Evolutionary conservation across 2,888 invertebrate species (phyloP), one percentile per base, ranked within the genome.

Genomic region (Eudasyphora cyanicolor): DNA sequence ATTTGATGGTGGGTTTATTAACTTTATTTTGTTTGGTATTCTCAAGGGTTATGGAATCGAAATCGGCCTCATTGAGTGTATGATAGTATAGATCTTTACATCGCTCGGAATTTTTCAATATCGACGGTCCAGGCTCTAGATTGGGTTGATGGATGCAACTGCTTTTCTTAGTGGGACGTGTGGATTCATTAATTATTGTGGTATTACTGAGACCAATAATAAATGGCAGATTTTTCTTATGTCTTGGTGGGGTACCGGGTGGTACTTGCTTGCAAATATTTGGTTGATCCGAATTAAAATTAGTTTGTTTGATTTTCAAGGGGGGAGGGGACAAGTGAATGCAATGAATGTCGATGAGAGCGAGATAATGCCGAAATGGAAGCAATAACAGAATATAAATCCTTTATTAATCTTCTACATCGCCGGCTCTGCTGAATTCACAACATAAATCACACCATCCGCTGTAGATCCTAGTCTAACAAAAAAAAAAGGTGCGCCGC

Each of bases 191-290:
- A 24, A 67, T 38, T 6, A 67, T 42, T 24, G 67, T 84, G 3
- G 78, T 17, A 54, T 77, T 70, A 29, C 10, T 60, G 12, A 74
- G 45, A 42, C 78, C 76, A 81, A 79, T 84, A 21, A 73, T 2
- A n/a, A 27, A 67, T 14, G 67, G 42, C 42, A 42, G 19, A 21
- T 64, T 5, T 60, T 78, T 85, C 74, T 69, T 73, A 69, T 51
- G 71, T 73, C 64, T 71, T 17, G 75, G 12, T 77, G 86, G 87
- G 75, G 89, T 84, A 84, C 83, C 87, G 57, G 88, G 88, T 74
- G 89, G 89, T 87, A 88, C 89, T 89, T 90, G 90, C 90, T 90
- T 90, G 88, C 87, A 89, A 88, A 88, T 87, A 87, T 87, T 79
- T 77, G 24, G 17, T 70, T 71, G 87, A 88, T 27, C 35, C n/a